A percentile compares a stretch with the other conserved stretches of the same genome.
phyloP scores from a whole-genome alignment of 2,113 vertebrate species.

The Geothlypis trichas region DNA sequence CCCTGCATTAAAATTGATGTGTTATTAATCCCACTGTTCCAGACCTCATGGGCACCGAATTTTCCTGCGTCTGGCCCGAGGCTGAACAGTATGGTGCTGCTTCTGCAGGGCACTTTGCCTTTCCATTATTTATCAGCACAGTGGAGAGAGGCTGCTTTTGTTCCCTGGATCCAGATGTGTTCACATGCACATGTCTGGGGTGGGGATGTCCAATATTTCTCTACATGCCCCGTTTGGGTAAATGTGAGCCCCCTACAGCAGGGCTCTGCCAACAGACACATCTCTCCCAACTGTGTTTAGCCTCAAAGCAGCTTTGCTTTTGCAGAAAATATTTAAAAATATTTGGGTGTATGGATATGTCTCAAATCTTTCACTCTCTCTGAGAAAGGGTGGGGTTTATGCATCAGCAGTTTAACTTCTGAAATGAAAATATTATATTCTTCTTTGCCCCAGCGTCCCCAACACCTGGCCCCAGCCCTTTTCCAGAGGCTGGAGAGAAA shows the following conservation, averaged over 20 bases:
- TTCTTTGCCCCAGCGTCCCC: not conserved
- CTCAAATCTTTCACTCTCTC: not conserved
- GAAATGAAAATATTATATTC: accelerated
- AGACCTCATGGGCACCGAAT: constrained; percentile 23
- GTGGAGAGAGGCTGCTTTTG: not conserved
- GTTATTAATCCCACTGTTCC: constrained; percentile 78
- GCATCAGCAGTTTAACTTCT: not conserved
- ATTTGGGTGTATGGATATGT: accelerated
- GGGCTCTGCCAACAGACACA: accelerated
- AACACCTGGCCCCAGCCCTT: too few species aligned
- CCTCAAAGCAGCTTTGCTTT: not conserved
- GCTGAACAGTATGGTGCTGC: constrained; percentile 33
- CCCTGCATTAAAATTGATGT: constrained; percentile 78
- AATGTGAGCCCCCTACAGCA: accelerated
- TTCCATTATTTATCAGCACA: constrained; percentile 54
- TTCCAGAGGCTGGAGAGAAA: not conserved
- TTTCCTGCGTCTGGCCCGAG: constrained; percentile 28
- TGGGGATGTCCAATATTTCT: not conserved
- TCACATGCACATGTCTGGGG: accelerated
- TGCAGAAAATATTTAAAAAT: not conserved
- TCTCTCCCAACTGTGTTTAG: accelerated
- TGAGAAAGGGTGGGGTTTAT: not conserved
- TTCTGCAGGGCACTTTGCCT: constrained; percentile 44
- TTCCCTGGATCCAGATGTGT: not conserved
- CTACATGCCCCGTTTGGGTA: accelerated